Evolutionary conservation across 1,140 invertebrate genomes (phyloP).

Genomic region (Eupeodes corollae): DNA sequence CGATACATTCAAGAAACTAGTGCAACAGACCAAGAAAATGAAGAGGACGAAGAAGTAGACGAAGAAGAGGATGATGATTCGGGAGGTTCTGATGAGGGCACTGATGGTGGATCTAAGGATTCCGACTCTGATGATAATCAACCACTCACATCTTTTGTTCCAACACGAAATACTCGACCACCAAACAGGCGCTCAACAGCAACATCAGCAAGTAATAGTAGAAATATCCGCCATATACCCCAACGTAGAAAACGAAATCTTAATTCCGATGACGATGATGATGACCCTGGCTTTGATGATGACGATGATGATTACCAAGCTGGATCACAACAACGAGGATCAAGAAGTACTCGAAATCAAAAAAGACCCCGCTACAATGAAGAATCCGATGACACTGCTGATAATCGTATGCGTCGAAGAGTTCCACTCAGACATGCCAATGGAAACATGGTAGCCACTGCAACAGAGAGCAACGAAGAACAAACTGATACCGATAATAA

Average conservation of each 20-base stretch:
- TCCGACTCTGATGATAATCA: slow-evolving; percentile 42
- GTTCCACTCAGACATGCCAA: slow-evolving; percentile 7
- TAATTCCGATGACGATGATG: slow-evolving; percentile 10
- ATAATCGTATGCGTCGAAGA: slow-evolving; percentile 16
- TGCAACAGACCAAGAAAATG: slow-evolving; percentile 18
- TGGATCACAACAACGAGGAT: slow-evolving; percentile 5
- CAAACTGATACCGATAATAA: slow-evolving; percentile 33
- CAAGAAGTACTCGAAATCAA: slow-evolving; percentile 33
- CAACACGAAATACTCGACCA: slow-evolving; percentile 15
- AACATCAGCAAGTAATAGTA: not conserved
- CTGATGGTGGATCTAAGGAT: slow-evolving; percentile 28
- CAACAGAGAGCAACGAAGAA: slow-evolving; percentile 9
- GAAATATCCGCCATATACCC: not conserved
- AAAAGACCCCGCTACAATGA: slow-evolving; percentile 51
- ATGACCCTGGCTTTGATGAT: slow-evolving; percentile 8
- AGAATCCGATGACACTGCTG: slow-evolving; percentile 41
- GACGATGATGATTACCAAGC: slow-evolving; percentile 30
- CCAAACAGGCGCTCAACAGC: not conserved
- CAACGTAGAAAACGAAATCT: slow-evolving; percentile 9
- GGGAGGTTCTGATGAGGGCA: slow-evolving; percentile 26
- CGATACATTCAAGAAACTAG: slow-evolving; percentile 24
- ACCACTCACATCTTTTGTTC: slow-evolving; percentile 36
- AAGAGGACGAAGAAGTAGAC: slow-evolving; percentile 15
- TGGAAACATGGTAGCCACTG: slow-evolving; percentile 13
- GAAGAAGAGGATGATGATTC: slow-evolving; percentile 13